Conservation (phyloP, 2,888 invertebrate species). For the Polia nebulosa region DNA sequence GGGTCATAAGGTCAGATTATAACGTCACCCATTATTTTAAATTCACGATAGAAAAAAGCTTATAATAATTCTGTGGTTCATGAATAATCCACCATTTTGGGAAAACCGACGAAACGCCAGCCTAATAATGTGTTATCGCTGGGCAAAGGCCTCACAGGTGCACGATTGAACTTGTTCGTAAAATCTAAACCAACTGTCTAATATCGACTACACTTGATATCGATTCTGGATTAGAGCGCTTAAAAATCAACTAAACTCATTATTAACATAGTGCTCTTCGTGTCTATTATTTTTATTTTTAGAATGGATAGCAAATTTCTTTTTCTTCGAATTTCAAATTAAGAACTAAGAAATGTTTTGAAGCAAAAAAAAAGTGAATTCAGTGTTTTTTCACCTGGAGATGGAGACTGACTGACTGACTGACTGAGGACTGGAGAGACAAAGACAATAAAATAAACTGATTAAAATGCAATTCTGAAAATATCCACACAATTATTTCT, state of each 20-base stretch:
- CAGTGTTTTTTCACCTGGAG: background rate
- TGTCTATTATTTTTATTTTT: constrained; percentile 17
- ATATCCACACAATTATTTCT: background rate
- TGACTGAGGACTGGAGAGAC: too few relatives aligned
- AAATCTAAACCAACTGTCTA: constrained; percentile 35
- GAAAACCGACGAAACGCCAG: constrained; percentile 62
- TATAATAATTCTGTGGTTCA: constrained; percentile 56
- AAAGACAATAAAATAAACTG: background rate
- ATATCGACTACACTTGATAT: constrained; percentile 41
- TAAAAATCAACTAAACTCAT: constrained; percentile 37
- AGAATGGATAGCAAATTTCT: background rate
- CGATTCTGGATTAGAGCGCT: constrained; percentile 27
- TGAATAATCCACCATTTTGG: constrained; percentile 65
- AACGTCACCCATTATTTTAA: constrained; percentile 75
- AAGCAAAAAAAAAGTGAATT: background rate
- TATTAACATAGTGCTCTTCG: constrained; percentile 9
- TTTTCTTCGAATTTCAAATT: background rate
- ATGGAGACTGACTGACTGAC: too few relatives aligned
- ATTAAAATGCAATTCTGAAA: background rate
- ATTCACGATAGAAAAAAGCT: constrained; percentile 66
- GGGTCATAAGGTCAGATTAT: constrained; percentile 78
- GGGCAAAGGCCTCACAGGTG: constrained; percentile 56
- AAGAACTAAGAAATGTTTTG: constrained; percentile 1
- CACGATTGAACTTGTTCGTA: constrained; percentile 51
- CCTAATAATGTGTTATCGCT: constrained; percentile 50